A percentile compares a stretch with the other conserved stretches of the same genome.
These are phyloP conservation scores for Acanthosepion esculentum DNA, from an alignment of 2,888 invertebrate species.

Conservation along the genomic window DNA sequence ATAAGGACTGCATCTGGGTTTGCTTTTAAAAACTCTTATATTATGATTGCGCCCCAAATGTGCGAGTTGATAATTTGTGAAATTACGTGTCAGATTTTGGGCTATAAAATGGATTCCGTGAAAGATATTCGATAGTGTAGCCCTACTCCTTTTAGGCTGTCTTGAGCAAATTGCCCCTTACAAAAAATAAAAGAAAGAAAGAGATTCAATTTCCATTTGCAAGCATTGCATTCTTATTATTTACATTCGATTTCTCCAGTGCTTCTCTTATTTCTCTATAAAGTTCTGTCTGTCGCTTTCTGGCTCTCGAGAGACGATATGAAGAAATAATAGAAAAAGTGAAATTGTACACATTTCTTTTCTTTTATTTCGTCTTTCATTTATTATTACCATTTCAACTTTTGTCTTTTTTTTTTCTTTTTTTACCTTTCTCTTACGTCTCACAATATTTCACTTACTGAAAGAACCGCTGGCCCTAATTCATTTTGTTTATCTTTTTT, in stretches of 20 bases:
- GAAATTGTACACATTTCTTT: too few relatives aligned
- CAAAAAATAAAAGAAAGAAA: neutral
- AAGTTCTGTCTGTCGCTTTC: too few relatives aligned
- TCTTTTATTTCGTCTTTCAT: too few relatives aligned
- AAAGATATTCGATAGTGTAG: neutral
- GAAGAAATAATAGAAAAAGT: too few relatives aligned
- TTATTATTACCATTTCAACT: too few relatives aligned
- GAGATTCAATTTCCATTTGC: neutral
- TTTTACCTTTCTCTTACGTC: too few relatives aligned
- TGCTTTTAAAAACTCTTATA: neutral
- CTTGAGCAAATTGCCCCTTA: neutral
- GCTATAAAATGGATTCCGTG: neutral
- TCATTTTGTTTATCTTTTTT: too few relatives aligned
- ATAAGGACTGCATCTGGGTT: neutral
- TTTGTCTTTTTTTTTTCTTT: too few relatives aligned
- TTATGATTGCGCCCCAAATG: neutral
- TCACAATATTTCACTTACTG: too few relatives aligned
- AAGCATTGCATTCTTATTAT: neutral
- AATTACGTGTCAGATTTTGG: neutral
- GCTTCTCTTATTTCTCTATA: neutral
- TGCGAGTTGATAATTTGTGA: neutral
- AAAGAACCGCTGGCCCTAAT: too few relatives aligned
- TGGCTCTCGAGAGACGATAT: too few relatives aligned
- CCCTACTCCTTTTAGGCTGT: neutral
- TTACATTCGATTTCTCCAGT: neutral